phyloP scores from a whole-genome alignment of 2,113 vertebrate genomes.

The Phylloscopus trochilus region DNA sequence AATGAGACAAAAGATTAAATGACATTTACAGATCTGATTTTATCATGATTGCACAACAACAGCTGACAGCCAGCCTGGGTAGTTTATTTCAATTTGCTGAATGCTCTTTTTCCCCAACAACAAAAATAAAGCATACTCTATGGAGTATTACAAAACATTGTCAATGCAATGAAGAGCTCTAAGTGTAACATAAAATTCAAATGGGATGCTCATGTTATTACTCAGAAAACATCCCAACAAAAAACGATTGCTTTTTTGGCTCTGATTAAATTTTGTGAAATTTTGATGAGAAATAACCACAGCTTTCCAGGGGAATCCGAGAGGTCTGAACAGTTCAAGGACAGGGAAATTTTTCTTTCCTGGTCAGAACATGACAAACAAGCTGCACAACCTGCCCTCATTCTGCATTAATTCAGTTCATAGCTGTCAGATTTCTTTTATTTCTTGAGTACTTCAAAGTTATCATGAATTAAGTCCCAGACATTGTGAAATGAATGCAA shows the following conservation, averaged over 20 bases:
- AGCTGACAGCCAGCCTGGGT: constrained; percentile 30
- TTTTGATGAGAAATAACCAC: not conserved
- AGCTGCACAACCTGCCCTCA: not conserved
- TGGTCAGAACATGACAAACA: not conserved
- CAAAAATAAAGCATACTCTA: constrained; percentile 14
- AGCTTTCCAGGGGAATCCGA: not conserved
- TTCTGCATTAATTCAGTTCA: not conserved
- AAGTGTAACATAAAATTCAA: constrained; percentile 65
- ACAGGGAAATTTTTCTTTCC: not conserved
- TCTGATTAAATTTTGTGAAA: constrained; percentile 17
- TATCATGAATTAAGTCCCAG: not conserved
- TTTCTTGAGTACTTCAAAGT: not conserved
- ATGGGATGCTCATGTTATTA: constrained; percentile 31
- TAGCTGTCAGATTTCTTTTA: not conserved
- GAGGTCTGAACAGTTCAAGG: not conserved
- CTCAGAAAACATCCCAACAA: constrained; percentile 42
- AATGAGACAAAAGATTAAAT: constrained; percentile 42
- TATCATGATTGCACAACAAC: constrained; percentile 25
- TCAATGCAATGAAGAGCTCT: constrained; percentile 16
- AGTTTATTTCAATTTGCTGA: constrained; percentile 60
- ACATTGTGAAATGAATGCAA: not conserved
- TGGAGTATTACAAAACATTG: constrained; percentile 29
- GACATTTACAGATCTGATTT: constrained; percentile 55
- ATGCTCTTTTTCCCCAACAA: not conserved
- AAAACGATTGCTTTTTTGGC: constrained; percentile 22